These are phyloP conservation scores for Psittacula echo DNA, from an alignment of 2,797 vertebrate genomes.

Conservation along the genomic window DNA sequence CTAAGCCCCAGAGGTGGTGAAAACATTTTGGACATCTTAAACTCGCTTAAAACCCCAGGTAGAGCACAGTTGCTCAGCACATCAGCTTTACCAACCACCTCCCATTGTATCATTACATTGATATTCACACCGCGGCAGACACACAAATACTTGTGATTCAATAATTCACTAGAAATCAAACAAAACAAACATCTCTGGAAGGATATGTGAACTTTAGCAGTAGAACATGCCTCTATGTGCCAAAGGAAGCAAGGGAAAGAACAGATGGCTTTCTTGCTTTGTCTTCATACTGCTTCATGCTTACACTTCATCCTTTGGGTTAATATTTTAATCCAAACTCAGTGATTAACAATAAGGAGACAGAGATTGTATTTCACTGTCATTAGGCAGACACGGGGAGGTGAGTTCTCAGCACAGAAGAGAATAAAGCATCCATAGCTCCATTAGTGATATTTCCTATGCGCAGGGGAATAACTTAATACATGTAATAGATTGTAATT, in stretches of 20 bases:
- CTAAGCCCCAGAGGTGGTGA: not conserved
- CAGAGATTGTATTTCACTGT: slow-evolving; percentile 61
- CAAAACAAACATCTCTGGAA: not conserved
- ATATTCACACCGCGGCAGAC: slow-evolving; percentile 11
- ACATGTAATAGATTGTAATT: slow-evolving; percentile 6
- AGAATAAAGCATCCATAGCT: slow-evolving; percentile 5
- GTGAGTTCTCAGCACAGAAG: slow-evolving; percentile 44
- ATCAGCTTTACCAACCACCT: not conserved
- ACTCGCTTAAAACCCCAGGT: not conserved
- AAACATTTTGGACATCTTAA: not conserved
- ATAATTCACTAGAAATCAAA: not conserved
- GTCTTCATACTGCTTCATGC: slow-evolving; percentile 7
- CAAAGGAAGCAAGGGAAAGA: not conserved
- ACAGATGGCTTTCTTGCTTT: slow-evolving; percentile 54
- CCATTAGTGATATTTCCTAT: slow-evolving; percentile 51
- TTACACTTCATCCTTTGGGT: not conserved
- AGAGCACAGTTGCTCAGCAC: not conserved
- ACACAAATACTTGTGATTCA: not conserved
- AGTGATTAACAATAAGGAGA: slow-evolving; percentile 47
- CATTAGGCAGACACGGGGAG: slow-evolving; percentile 67
- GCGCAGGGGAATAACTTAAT: slow-evolving; percentile 45
- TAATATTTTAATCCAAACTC: slow-evolving; percentile 59
- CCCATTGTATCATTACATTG: not conserved
- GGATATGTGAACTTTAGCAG: not conserved
- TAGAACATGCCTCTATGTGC: not conserved